Base-by-base conservation (phyloP, 2,888 invertebrate species). In the Achlya flavicornis region DNA sequence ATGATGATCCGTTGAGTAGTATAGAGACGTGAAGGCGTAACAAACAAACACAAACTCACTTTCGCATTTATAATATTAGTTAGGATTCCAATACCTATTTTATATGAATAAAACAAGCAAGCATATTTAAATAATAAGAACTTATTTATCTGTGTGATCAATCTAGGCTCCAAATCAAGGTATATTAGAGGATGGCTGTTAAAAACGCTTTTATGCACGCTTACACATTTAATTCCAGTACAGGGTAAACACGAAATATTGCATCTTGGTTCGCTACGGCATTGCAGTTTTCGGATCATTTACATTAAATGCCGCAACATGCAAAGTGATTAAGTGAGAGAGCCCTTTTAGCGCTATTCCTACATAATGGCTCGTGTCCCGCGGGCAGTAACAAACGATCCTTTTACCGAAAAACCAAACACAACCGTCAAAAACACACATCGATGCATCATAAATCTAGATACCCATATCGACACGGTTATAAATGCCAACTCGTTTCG, bases 301-400 rank as follows among this genome's bases (percentile, higher is more conserved):
- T 53, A 53, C 53, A 53, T 53, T 53, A 53, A 53, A 53, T 19
- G 53, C 53, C 53, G 53, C 53, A 53, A 53, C 53, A 53, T 53
- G 53, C 53, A 53, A 53, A 19, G 53, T 53, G 53, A 53, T 53
- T 53, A 53, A 19, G 19, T 19, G 19, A 53, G 10, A 53, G 16
- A 53, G 53, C 19, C 48, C 48, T 53, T 5, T n/a, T 46, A 46
- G n/a, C 16, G 53, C 53, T 10, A 19, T 53, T 53, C 19, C 19
- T 19, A 19, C 16, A 4, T 48, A 48, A 43, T 38, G 38, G 43
- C 14, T 43, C 0, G 43, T 12, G 14, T n/a, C 5, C 46, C 14
- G 3, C 4, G 14, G 3, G 8, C n/a, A n/a, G 5, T n/a, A n/a
- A 46, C n/a, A 6, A 19, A 16, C 53, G 10, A 19, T 19, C n/a